Percentiles rank a stretch among this genome's conserved stretches.
Evolutionary conservation across 2,888 invertebrate species (phyloP).

Genomic region (Cheilosia vulpina): DNA sequence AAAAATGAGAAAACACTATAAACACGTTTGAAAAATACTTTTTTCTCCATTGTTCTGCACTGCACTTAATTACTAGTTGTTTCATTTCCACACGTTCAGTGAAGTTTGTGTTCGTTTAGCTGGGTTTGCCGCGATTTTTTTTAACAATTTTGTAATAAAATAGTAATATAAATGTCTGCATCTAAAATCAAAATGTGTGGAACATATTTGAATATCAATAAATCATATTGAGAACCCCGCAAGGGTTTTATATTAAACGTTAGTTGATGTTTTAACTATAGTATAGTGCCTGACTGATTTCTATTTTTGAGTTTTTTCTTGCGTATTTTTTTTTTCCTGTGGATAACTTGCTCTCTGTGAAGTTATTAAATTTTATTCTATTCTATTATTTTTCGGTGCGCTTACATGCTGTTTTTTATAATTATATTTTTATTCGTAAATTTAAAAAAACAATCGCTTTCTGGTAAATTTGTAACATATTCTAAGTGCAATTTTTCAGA

Average conservation of each 20-base stretch:
- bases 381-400: neutral
- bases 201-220: slow-evolving; percentile 18
- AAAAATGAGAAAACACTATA: slow-evolving; percentile 33
- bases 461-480: neutral
- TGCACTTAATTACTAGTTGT: slow-evolving; percentile 53
- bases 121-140: slow-evolving; percentile 61
- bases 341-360: slow-evolving; percentile 10
- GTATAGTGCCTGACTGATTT: slow-evolving; percentile 13
- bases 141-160: slow-evolving; percentile 42
- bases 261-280: slow-evolving; percentile 36
- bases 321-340: slow-evolving; percentile 3
- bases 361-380: slow-evolving; percentile 19
- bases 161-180: slow-evolving; percentile 43
- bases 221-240: slow-evolving; percentile 18
- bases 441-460: neutral
- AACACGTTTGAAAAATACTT: slow-evolving; percentile 35
- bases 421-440: neutral
- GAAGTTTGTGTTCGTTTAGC: slow-evolving; percentile 59
- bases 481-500: neutral
- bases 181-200: slow-evolving; percentile 32
- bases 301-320: slow-evolving; percentile 39
- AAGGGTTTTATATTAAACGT: slow-evolving; percentile 17
- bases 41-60: slow-evolving; percentile 45
- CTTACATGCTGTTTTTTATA: neutral
- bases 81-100: slow-evolving; percentile 60